Conservation (phyloP, 2,797 vertebrate genomes). For the Xerus rutilus region DNA sequence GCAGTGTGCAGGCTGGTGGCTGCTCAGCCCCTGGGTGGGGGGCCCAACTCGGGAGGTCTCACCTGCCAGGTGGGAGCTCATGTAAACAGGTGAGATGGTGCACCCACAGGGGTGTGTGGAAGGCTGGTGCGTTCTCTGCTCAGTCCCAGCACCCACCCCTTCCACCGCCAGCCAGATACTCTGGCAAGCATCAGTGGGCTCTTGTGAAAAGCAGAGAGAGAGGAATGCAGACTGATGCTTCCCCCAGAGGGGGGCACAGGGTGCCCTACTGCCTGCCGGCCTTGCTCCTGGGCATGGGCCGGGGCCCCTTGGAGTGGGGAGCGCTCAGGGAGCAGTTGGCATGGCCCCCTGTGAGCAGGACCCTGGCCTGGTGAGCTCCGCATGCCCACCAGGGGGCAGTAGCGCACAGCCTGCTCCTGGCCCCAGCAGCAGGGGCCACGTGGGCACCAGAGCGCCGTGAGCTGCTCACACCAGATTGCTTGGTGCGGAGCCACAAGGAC, state of each 20-base stretch:
- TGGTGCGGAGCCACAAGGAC: background rate
- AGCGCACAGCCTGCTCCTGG: background rate
- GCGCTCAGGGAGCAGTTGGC: too few relatives aligned
- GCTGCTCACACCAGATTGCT: background rate
- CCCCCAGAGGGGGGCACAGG: background rate
- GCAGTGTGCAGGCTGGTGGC: too few relatives aligned
- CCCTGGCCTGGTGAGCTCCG: background rate
- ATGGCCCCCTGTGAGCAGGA: background rate
- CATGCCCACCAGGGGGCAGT: conserved; percentile 76
- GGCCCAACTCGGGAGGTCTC: too few relatives aligned
- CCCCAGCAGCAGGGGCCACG: background rate
- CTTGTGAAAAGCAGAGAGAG: background rate
- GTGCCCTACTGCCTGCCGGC: too few relatives aligned
- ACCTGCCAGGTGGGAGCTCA: background rate
- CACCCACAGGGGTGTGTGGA: background rate
- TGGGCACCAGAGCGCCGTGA: background rate
- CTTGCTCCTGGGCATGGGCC: background rate
- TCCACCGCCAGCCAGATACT: background rate
- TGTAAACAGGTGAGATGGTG: background rate
- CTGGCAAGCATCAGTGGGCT: background rate
- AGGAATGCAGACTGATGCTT: background rate
- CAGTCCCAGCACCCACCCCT: background rate
- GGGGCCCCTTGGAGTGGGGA: background rate
- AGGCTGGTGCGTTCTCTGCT: background rate
- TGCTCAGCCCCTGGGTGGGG: background rate